Conservation (phyloP, 37 sponge, comb jelly and placozoan genomes). For the Petrosia ficiformis region DNA sequence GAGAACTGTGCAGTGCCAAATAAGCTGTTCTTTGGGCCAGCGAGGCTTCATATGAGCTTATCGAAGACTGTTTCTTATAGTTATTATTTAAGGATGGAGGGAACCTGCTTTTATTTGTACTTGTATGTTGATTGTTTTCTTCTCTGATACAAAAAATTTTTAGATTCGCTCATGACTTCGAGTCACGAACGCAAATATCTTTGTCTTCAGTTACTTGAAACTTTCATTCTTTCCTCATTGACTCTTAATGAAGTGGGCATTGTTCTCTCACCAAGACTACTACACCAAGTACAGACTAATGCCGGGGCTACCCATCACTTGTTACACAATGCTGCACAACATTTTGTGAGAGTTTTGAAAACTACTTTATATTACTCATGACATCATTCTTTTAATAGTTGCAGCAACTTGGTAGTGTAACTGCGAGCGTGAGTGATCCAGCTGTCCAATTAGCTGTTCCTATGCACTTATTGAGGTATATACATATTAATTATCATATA, state of each 20-base stretch:
- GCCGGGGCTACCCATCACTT: conserved; percentile 3
- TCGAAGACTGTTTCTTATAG: too few relatives aligned
- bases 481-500: too few relatives aligned
- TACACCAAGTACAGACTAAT: conserved; percentile 39
- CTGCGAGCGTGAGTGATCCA: not conserved
- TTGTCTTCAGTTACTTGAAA: conserved; percentile 33
- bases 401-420: not conserved
- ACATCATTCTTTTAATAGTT: not conserved
- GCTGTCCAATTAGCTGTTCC: too few relatives aligned
- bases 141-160: not conserved
- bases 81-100: too few relatives aligned
- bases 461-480: not conserved
- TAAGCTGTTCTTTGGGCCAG: too few relatives aligned
- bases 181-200: conserved; percentile 41
- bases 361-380: not conserved
- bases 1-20: too few relatives aligned
- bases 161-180: conserved; percentile 33
- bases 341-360: conserved; percentile 40
- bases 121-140: not conserved
- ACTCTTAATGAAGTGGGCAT: conserved; percentile 35
- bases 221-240: conserved; percentile 36
- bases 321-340: conserved; percentile 32
- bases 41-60: too few relatives aligned
- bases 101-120: too few relatives aligned
- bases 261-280: conserved; percentile 45